Evolutionary conservation across 2,797 vertebrate genomes (phyloP).

Genomic region (Pseudochirops cupreus): DNA sequence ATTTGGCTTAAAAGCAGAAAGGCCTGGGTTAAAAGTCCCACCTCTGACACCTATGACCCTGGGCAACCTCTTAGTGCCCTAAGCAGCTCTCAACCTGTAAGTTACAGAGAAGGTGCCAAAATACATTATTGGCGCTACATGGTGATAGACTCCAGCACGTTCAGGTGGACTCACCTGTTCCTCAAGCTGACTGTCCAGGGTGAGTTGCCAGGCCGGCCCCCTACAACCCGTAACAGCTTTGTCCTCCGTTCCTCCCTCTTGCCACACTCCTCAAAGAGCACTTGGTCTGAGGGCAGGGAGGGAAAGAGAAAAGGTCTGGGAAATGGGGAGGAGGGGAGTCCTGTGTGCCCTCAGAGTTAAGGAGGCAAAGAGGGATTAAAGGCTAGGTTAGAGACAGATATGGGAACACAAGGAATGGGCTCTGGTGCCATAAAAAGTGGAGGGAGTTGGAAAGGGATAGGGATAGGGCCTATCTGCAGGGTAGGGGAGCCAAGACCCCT

Average conservation of each 20-base stretch:
- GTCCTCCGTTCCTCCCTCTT: conserved; percentile 84
- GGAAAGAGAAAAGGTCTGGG: not conserved
- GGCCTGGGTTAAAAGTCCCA: not conserved
- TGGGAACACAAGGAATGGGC: not conserved
- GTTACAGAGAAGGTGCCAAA: not conserved
- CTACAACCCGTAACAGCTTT: conserved; percentile 87
- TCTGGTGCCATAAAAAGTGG: not conserved
- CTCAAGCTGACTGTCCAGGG: conserved; percentile 98
- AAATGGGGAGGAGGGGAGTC: not conserved
- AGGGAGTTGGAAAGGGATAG: not conserved
- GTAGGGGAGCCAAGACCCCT: not conserved
- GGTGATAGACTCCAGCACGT: too few species aligned
- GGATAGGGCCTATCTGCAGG: not conserved
- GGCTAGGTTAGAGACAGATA: too few species aligned
- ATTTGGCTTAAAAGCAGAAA: not conserved
- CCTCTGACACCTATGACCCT: not conserved
- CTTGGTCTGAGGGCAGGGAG: conserved; percentile 78
- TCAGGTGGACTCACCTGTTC: conserved; percentile 88
- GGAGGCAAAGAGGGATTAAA: not conserved
- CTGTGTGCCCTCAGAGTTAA: not conserved
- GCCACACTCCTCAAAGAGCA: conserved; percentile 93
- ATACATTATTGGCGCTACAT: not conserved
- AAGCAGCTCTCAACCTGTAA: not conserved
- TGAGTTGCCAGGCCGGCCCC: conserved; percentile 93
- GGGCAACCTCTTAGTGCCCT: not conserved